Conservation (phyloP, 2,113 vertebrate genomes). For the Panthera uncia region DNA sequence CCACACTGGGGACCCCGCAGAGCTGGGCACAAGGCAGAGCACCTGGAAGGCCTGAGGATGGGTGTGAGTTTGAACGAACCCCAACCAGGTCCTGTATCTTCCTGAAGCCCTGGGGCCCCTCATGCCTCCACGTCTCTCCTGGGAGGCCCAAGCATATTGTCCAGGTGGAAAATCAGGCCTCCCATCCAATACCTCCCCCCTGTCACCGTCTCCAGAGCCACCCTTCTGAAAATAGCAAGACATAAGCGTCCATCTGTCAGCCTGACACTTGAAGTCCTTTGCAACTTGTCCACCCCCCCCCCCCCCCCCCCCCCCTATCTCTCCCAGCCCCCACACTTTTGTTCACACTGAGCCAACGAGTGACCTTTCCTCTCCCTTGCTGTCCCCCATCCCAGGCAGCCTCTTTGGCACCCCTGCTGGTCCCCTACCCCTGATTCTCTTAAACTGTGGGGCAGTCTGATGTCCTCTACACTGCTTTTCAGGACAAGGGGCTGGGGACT, state of each 20-base stretch:
- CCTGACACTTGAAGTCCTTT: not conserved
- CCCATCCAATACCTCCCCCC: not conserved
- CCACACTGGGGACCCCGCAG: not conserved
- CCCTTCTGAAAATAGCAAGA: not conserved
- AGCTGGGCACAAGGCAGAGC: not conserved
- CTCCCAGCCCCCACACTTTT: not conserved
- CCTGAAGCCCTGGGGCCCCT: not conserved
- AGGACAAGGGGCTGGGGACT: not conserved
- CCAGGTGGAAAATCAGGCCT: not conserved
- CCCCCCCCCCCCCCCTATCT: too few relatives aligned
- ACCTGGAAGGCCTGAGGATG: rapidly evolving
- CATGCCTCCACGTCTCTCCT: not conserved
- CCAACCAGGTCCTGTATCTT: not conserved
- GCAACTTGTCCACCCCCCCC: not conserved
- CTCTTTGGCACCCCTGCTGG: not conserved
- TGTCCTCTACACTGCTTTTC: not conserved
- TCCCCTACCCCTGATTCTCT: not conserved
- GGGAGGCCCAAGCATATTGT: not conserved
- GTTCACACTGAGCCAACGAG: not conserved
- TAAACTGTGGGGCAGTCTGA: not conserved
- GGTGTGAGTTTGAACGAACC: not conserved
- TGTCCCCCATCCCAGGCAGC: not conserved
- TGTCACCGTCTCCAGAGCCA: not conserved
- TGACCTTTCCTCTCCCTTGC: not conserved
- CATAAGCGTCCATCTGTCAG: not conserved